Conservation (phyloP, 1,140 invertebrate species). For the Drosophila bifasciata region DNA sequence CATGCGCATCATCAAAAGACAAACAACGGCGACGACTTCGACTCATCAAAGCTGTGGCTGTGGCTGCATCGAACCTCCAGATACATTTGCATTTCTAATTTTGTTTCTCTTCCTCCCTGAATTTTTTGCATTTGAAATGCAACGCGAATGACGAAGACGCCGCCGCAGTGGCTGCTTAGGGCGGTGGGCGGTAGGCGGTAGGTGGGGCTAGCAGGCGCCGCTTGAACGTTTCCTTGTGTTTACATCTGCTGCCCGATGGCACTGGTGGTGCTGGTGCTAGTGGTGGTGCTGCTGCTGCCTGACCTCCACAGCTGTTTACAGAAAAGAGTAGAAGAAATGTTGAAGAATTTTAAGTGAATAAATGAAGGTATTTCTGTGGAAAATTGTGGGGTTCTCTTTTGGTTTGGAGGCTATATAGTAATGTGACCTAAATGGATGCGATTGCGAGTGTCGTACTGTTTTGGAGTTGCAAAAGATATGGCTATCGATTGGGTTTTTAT, state of each 20-base stretch:
- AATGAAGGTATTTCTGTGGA: too few relatives aligned
- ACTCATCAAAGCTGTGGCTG: conserved; percentile 38
- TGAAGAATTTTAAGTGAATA: too few relatives aligned
- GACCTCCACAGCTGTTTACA: too few relatives aligned
- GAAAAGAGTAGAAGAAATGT: too few relatives aligned
- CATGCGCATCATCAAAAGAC: conserved; percentile 78
- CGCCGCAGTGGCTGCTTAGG: conserved; percentile 47
- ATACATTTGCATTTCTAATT: conserved; percentile 81
- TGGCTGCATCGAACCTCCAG: conserved; percentile 39
- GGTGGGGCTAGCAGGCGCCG: conserved; percentile 45
- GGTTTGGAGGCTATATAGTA: too few relatives aligned
- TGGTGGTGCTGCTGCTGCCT: too few relatives aligned
- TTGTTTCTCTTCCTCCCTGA: conserved; percentile 17
- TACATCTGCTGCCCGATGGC: conserved; percentile 7
- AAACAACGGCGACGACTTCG: conserved; percentile 33
- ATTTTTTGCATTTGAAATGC: conserved; percentile 59
- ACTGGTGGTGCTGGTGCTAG: too few relatives aligned
- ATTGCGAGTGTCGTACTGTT: too few relatives aligned
- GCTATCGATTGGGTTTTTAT: too few relatives aligned
- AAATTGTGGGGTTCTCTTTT: too few relatives aligned
- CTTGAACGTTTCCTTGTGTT: conserved; percentile 32
- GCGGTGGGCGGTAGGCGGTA: conserved; percentile 54
- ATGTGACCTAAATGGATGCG: too few relatives aligned
- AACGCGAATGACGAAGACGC: conserved; percentile 36
- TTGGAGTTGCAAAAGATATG: too few relatives aligned